A percentile compares a stretch with the other conserved stretches of the same genome.
Conservation (phyloP, 2,113 vertebrate species). For the Uropsilus gracilis region DNA sequence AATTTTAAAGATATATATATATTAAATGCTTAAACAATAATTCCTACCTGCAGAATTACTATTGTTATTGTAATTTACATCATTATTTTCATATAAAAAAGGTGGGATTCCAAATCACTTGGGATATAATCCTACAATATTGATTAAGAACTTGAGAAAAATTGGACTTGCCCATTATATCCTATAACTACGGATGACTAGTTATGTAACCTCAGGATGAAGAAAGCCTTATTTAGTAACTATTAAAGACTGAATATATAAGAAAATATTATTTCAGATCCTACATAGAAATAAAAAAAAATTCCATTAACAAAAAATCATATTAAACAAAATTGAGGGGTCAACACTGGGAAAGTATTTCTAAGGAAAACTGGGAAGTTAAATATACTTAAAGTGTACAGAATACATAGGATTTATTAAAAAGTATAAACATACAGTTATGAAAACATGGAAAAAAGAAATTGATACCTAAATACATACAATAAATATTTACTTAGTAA, state of each 20-base stretch:
- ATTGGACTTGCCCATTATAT: not conserved
- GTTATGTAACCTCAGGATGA: not conserved
- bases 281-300: not conserved
- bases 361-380: not conserved
- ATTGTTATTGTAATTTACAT: not conserved
- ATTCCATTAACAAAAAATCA: not conserved
- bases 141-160: conserved; percentile 40
- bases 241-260: not conserved
- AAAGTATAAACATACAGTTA: too few species aligned
- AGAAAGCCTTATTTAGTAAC: not conserved
- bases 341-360: not conserved
- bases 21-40: not conserved
- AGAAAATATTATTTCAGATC: not conserved
- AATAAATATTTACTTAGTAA: too few species aligned
- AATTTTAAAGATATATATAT: not conserved
- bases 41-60: not conserved
- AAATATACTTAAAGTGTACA: not conserved
- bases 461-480: too few species aligned
- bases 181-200: not conserved
- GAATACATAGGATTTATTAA: not conserved
- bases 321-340: not conserved
- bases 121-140: not conserved
- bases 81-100: conserved; percentile 20
- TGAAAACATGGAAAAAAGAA: too few species aligned
- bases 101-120: not conserved